Evolutionary conservation across 2,888 invertebrate species (phyloP), one percentile per base, ranked within the genome.

Genomic region (Chorisops tibialis): DNA sequence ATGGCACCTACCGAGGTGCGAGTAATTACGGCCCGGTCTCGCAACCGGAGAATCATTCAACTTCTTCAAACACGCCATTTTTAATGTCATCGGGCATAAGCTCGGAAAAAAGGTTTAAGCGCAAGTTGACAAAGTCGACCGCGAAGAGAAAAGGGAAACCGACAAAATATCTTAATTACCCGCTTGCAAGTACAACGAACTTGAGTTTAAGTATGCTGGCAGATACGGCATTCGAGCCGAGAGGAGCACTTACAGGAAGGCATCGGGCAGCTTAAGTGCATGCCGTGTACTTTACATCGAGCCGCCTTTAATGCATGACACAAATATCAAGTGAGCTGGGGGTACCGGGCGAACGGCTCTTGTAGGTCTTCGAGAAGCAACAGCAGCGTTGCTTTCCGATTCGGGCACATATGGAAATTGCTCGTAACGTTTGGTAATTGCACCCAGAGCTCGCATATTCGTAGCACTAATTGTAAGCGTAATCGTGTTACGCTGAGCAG

Each of bases 121-220:
- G 30, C 24, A 35, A 50, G 30, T 24, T 14, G 11, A 21, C 43
- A 56, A 56, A 56, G 30, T 30, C 30, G 56, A 56, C 43, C 38
- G 37, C 12, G 45, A 48, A 21, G 47, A 48, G 38, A 37, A 41
- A 16, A 41, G 41, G 59, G 61, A 64, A 61, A 64, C 58, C 64
- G 59, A 56, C 51, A 59, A 64, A 64, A 64, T 64, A 58, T 58
- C 61, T 61, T 64, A 64, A 64, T 61, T 64, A 64, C 52, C 49
- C 39, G 45, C 54, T 41, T 48, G 54, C 43, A 48, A 47, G 59
- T 59, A 48, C 48, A 56, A 48, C 48, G 48, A 38, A 59, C 59
- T 48, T 37, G 48, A 48, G 48, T 38, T 24, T 43, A 56, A 45
- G 39, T 43, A 52, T 45, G 56, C 43, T 18, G 56, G 30, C 35